Percentiles rank a stretch among this genome's conserved stretches.
Evolutionary conservation across 2,113 vertebrate species (phyloP).

Genomic region (Craseonycteris thonglongyai): DNA sequence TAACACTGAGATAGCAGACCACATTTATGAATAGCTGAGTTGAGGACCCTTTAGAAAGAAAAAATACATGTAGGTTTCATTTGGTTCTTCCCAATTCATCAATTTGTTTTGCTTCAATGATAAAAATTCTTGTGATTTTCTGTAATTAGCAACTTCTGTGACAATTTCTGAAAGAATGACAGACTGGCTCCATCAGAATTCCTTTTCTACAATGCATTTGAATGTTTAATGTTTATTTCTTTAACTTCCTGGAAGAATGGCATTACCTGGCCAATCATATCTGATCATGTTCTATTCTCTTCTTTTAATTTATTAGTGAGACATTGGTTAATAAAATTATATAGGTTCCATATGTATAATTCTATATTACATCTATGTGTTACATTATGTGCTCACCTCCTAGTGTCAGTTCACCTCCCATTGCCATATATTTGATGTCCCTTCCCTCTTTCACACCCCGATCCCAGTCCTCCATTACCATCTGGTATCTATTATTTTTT

Average conservation of each 20-base stretch:
- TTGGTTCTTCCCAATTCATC: neutral
- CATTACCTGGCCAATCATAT: neutral
- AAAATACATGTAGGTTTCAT: neutral
- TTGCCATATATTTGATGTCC: too few relatives aligned
- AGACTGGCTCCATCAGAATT: neutral
- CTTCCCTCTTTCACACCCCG: too few relatives aligned
- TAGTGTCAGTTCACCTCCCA: too few relatives aligned
- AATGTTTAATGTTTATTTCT: neutral
- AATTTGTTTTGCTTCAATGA: neutral
- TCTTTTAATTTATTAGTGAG: too few relatives aligned
- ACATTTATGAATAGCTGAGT: neutral
- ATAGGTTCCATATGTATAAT: too few relatives aligned
- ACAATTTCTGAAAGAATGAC: constrained; percentile 2
- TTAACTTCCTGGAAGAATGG: constrained; percentile 5
- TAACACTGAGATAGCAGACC: neutral
- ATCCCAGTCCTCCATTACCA: too few relatives aligned
- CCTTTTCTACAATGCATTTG: neutral
- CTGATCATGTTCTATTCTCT: constrained; percentile 28
- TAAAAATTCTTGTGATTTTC: constrained; percentile 24
- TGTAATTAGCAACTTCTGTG: neutral
- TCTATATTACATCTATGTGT: too few relatives aligned
- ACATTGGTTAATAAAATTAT: too few relatives aligned
- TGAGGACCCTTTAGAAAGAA: neutral
- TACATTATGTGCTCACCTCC: too few relatives aligned
- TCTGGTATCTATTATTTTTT: too few relatives aligned